A percentile compares a stretch with the other conserved stretches of the same genome.
These are phyloP conservation scores for Anthophora plumipes DNA, from an alignment of 2,888 invertebrate genomes.

Conservation along the genomic window DNA sequence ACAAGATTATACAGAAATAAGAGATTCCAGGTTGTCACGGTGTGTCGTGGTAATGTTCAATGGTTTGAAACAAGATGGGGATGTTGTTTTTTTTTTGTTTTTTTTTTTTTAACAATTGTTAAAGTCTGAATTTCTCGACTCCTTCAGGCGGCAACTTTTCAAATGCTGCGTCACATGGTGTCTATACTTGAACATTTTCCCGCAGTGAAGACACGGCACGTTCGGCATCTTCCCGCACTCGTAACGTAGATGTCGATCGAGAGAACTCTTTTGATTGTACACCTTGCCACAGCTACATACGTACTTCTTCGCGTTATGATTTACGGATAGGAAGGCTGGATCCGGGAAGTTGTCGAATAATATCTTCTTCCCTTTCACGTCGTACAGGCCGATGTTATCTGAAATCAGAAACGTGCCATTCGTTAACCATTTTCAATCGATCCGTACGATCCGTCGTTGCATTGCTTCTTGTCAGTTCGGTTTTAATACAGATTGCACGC, in stretches of 20 bases:
- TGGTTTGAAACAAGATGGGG: too few relatives aligned
- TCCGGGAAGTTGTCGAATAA: conserved; percentile 19
- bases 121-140: conserved; percentile 20
- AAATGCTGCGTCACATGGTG: conserved; percentile 73
- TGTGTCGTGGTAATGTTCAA: too few relatives aligned
- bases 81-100: too few relatives aligned
- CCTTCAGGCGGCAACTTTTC: conserved; percentile 60
- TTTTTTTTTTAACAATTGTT: conserved; percentile 8
- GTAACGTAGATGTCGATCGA: conserved; percentile 80
- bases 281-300: conserved; percentile 77
- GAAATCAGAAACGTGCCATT: conserved; percentile 46
- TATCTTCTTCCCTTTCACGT: conserved; percentile 12
- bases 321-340: not conserved
- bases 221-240: conserved; percentile 84
- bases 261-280: conserved; percentile 80
- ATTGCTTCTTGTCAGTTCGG: not conserved
- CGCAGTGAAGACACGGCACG: conserved; percentile 82
- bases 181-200: conserved; percentile 79
- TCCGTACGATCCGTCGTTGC: too few relatives aligned
- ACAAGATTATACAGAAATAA: conserved; percentile 10
- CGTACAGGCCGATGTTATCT: conserved; percentile 22
- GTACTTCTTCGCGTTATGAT: conserved; percentile 31
- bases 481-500: not conserved
- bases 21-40: not conserved
- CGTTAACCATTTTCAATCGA: conserved; percentile 15